A percentile compares a stretch with the other conserved stretches of the same genome.
These are phyloP conservation scores for Furcula furcula DNA, from an alignment of 2,888 invertebrate species.

Conservation along the genomic window DNA sequence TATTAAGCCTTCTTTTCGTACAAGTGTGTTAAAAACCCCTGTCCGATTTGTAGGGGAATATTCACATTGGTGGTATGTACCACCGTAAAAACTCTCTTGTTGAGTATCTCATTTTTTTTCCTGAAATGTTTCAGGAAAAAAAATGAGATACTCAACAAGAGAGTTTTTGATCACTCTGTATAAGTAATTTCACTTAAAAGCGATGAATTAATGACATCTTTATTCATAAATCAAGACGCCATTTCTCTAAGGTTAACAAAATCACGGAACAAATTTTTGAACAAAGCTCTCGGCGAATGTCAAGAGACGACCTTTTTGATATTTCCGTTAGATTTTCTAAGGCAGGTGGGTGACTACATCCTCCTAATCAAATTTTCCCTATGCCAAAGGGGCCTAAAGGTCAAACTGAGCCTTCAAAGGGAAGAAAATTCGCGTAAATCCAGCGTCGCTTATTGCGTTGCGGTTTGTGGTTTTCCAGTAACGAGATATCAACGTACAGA, in stretches of 20 bases:
- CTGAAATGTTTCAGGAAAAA: no score
- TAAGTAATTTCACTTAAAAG: no score
- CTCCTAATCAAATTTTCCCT: conserved; percentile 20
- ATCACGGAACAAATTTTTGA: conserved; percentile 20
- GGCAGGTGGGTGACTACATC: conserved; percentile 1
- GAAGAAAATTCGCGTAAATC: conserved; percentile 10
- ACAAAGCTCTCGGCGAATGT: conserved; percentile 18
- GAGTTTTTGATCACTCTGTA: no score
- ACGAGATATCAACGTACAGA: conserved; percentile 7
- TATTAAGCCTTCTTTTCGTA: no score
- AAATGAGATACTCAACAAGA: no score
- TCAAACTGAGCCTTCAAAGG: conserved; percentile 22
- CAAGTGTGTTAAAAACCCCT: no score
- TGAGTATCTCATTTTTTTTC: no score
- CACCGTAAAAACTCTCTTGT: no score
- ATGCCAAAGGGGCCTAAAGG: conserved; percentile 26
- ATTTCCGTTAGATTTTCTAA: conserved; percentile 17
- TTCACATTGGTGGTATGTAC: no score
- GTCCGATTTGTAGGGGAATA: no score
- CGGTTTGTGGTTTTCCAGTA: conserved; percentile 11
- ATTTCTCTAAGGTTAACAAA: conserved; percentile 3
- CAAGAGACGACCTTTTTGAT: conserved; percentile 24
- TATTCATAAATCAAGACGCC: conserved; percentile 8
- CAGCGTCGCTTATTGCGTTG: conserved; percentile 11
- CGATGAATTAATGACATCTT: no score